Base-by-base conservation (phyloP, 2,888 invertebrate genomes). In the Drosophila ustulata region DNA sequence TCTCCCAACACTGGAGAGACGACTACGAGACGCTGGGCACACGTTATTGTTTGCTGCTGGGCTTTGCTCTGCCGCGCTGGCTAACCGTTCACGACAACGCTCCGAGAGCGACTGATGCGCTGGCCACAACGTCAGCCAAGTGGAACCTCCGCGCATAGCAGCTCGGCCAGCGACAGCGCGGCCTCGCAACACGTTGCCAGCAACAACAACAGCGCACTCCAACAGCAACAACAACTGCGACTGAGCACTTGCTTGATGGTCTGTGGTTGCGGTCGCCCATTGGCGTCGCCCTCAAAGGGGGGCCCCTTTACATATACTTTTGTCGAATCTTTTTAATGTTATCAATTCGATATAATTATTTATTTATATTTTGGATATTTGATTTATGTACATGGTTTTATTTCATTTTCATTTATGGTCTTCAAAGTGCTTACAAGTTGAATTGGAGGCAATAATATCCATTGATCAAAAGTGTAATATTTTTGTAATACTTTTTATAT, bases 21-120 rank as follows among this genome's bases (percentile, higher is more conserved):
- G 58, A 57, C 63, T 39, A 39, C 39, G 39, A 39, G 73, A 65
- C 62, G 78, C 46, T 72, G 47, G 45, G 41, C 41, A 69, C 68
- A 81, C 78, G 77, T 58, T 76, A 59, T 62, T 79, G 7, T 39
- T 39, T 39, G 39, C 39, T 39, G 39, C 39, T 39, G 13, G 63
- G 64, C 66, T 87, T 65, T 71, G 45, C 52, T 51, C 25, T 73
- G 58, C 69, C 78, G 74, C 71, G 61, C 62, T 77, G 0, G 76
- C 80, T 80, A 65, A 91, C 90, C 91, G 88, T 91, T 63, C 89
- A 91, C 91, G 90, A 88, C 90, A 90, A 91, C 91, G 91, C 91
- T 91, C 90, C 80, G 89, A 90, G 91, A 91, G 91, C 91, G 90
- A 91, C 91, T 91, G 82, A 91, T 71, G 68, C 56, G 61, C 55